A percentile compares a stretch with the other conserved stretches of the same genome.
These are phyloP conservation scores for Chelonia mydas DNA, from an alignment of 2,797 vertebrate species.

Conservation along the genomic window DNA sequence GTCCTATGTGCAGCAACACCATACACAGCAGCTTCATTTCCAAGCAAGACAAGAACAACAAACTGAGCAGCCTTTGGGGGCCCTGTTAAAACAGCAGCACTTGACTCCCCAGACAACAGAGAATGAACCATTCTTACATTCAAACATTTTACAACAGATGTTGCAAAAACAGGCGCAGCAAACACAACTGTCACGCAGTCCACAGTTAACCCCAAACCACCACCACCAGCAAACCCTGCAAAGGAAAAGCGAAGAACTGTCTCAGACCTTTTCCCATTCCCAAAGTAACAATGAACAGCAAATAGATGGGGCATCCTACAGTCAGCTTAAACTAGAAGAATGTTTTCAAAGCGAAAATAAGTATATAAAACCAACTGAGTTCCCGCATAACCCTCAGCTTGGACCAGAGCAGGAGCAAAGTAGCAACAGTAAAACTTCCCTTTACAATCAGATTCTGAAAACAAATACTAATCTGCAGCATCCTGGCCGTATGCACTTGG, in stretches of 20 bases:
- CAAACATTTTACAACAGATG: slow-evolving; percentile 82
- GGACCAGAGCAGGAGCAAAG: slow-evolving; percentile 82
- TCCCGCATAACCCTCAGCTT: slow-evolving; percentile 77
- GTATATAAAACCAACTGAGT: slow-evolving; percentile 70
- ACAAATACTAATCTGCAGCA: slow-evolving; percentile 72
- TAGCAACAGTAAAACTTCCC: slow-evolving; percentile 73
- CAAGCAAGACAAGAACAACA: slow-evolving; percentile 75
- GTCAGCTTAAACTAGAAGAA: slow-evolving; percentile 74
- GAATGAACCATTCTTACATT: slow-evolving; percentile 82
- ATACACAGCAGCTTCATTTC: slow-evolving; percentile 78
- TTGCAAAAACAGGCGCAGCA: slow-evolving; percentile 80
- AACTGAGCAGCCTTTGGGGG: slow-evolving; percentile 75
- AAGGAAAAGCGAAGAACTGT: slow-evolving; percentile 71
- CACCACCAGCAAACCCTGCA: slow-evolving; percentile 67
- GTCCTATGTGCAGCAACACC: slow-evolving; percentile 74
- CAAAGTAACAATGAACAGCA: slow-evolving; percentile 58
- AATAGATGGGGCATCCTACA: slow-evolving; percentile 52
- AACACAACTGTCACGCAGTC: slow-evolving; percentile 51
- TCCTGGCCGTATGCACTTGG: slow-evolving; percentile 72
- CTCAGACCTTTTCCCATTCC: slow-evolving; percentile 47
- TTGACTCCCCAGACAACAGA: slow-evolving; percentile 85
- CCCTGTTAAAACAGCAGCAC: slow-evolving; percentile 84
- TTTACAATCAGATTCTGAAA: slow-evolving; percentile 70
- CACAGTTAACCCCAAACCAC: slow-evolving; percentile 75
- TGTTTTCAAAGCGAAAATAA: slow-evolving; percentile 66